phyloP scores from a whole-genome alignment of 1,140 invertebrate species.

The Trypoxylus dichotomus region DNA sequence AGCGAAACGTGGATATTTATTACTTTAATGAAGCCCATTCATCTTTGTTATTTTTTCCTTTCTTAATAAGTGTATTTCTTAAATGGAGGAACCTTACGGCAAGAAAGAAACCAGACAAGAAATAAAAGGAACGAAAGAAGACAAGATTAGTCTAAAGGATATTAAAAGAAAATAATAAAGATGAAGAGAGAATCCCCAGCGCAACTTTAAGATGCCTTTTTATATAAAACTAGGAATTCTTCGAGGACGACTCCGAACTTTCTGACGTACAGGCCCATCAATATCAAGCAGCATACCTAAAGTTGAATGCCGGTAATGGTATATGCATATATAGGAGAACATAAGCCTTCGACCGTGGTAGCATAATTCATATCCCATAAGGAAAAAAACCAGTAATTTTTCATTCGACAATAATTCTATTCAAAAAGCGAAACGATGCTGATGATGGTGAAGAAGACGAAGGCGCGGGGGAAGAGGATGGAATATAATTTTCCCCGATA shows the following conservation, averaged over 20 bases:
- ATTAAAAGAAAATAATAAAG: too few relatives aligned
- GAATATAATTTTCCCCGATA: too few relatives aligned
- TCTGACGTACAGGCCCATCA: neutral
- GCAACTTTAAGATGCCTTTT: neutral
- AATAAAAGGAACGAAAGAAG: neutral
- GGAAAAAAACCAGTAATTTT: neutral
- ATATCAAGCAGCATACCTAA: neutral
- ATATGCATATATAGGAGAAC: too few relatives aligned
- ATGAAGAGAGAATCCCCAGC: neutral
- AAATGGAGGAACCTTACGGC: neutral
- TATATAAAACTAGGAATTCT: neutral
- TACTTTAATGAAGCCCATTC: neutral
- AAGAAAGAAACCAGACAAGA: neutral
- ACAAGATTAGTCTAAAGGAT: neutral
- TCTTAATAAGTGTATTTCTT: neutral
- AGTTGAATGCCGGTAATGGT: too few relatives aligned
- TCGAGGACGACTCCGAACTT: neutral
- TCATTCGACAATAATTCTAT: conserved; percentile 4
- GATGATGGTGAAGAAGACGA: neutral
- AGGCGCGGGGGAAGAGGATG: neutral
- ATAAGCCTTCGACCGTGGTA: neutral
- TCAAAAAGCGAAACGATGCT: neutral
- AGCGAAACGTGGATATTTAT: neutral
- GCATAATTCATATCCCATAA: neutral
- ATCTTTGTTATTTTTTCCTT: neutral